phyloP scores from a whole-genome alignment of 2,888 invertebrate genomes.

The Ennomos erosarius region DNA sequence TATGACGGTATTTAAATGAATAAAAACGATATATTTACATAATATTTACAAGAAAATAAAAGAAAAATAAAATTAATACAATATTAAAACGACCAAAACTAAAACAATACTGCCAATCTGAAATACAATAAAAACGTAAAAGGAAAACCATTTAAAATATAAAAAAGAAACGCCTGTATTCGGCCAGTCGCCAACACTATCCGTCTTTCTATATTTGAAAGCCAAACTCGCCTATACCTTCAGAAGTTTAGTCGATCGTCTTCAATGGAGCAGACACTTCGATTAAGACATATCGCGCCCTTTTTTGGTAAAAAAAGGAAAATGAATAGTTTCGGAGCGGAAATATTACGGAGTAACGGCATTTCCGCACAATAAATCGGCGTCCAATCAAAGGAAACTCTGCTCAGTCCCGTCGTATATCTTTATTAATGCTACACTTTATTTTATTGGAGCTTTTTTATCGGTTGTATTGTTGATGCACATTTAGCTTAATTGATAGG shows the following conservation, averaged over 20 bases:
- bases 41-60: too few relatives aligned
- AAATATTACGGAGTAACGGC: constrained; percentile 84
- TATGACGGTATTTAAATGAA: too few relatives aligned
- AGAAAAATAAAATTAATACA: too few relatives aligned
- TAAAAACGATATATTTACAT: too few relatives aligned
- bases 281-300: constrained; percentile 84
- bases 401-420: constrained; percentile 71
- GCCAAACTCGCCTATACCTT: constrained; percentile 6
- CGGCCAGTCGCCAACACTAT: too few relatives aligned
- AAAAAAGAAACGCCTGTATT: too few relatives aligned
- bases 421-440: constrained; percentile 83
- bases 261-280: constrained; percentile 56
- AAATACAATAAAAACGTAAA: too few relatives aligned
- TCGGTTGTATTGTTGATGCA: constrained; percentile 70
- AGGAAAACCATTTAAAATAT: too few relatives aligned
- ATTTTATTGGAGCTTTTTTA: constrained; percentile 81
- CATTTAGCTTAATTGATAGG: constrained; percentile 72
- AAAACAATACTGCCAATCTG: too few relatives aligned
- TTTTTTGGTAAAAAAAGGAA: constrained; percentile 83
- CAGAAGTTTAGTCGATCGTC: constrained; percentile 39
- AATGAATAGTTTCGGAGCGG: constrained; percentile 81
- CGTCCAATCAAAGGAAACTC: constrained; percentile 83
- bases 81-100: too few relatives aligned
- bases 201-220: constrained; percentile 5
- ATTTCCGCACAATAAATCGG: constrained; percentile 85